phyloP scores from a whole-genome alignment of 2,888 invertebrate species.

The Morpho achilles region DNA sequence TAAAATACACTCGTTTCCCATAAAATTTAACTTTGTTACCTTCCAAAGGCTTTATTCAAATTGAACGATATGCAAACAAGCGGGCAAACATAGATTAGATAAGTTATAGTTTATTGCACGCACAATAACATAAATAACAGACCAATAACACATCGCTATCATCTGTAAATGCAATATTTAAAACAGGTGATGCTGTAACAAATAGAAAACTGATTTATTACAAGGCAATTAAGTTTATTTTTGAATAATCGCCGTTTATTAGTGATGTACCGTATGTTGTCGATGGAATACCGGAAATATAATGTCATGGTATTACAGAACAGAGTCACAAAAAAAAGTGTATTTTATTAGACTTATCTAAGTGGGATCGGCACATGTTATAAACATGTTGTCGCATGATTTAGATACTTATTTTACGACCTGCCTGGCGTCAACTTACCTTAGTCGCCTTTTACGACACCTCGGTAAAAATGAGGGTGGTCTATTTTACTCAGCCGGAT shows the following conservation, averaged over 20 bases:
- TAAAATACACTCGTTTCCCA: not conserved
- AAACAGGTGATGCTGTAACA: slow-evolving; percentile 1
- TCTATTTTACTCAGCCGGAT: too few species aligned
- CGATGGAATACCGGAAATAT: not conserved
- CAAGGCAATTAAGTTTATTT: not conserved
- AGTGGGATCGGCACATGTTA: too few species aligned
- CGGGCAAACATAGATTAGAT: slow-evolving; percentile 14
- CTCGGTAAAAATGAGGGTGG: too few species aligned
- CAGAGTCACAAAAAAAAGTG: too few species aligned
- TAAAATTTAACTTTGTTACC: not conserved
- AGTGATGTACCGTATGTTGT: slow-evolving; percentile 1
- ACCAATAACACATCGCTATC: slow-evolving; percentile 13
- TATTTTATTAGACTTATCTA: too few species aligned
- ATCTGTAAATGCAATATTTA: slow-evolving; percentile 10
- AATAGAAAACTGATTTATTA: slow-evolving; percentile 1
- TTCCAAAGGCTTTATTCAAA: slow-evolving; percentile 8
- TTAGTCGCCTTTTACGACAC: too few species aligned
- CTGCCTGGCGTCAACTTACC: too few species aligned
- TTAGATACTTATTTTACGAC: too few species aligned
- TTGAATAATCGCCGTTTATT: not conserved
- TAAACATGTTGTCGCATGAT: too few species aligned
- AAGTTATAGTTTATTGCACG: slow-evolving; percentile 11
- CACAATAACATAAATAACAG: slow-evolving; percentile 11
- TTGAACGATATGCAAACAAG: slow-evolving; percentile 15
- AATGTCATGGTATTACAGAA: too few species aligned